Evolutionary conservation across 2,888 invertebrate genomes (phyloP), one percentile per base, ranked within the genome.

Genomic region (Heteromurus nitidus): DNA sequence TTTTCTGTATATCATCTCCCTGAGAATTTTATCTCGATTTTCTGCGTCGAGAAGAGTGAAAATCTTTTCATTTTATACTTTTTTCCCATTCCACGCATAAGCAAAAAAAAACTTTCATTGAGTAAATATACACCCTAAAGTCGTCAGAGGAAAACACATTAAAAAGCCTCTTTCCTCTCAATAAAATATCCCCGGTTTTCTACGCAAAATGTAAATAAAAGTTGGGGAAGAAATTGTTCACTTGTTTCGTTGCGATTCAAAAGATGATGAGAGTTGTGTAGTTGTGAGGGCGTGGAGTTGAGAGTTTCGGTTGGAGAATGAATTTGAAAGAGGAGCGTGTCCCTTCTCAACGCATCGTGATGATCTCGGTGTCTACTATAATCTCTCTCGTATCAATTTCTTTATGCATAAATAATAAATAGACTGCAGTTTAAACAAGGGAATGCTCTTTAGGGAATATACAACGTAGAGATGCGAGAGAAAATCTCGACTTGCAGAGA

Each of bases 341-440:
- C n/a, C n/a, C n/a, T n/a, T n/a, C n/a, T n/a, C n/a, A n/a, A n/a
- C n/a, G n/a, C n/a, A n/a, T n/a, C n/a, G n/a, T n/a, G n/a, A n/a
- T n/a, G n/a, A n/a, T n/a, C n/a, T n/a, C n/a, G n/a, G n/a, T n/a
- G n/a, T n/a, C n/a, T n/a, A n/a, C n/a, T n/a, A n/a, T n/a, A n/a
- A n/a, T n/a, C n/a, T n/a, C n/a, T n/a, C 9, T 50, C 50, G 20
- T 50, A 50, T 50, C 65, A 65, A 65, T 44, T 62, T 31, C 28
- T 47, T 65, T 65, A 65, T 65, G 65, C 65, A 65, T 65, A 65
- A 65, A 65, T 65, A 65, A 65, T 65, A 65, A 65, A 65, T 65
- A 36, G 13, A n/a, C n/a, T n/a, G n/a, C 47, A 26, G 22, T 65
- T 64, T 50, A 50, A 50, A 50, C n/a, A 50, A n/a, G 50, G 20